Base-by-base conservation (phyloP, 2,113 vertebrate species). In the Manacus vitellinus region DNA sequence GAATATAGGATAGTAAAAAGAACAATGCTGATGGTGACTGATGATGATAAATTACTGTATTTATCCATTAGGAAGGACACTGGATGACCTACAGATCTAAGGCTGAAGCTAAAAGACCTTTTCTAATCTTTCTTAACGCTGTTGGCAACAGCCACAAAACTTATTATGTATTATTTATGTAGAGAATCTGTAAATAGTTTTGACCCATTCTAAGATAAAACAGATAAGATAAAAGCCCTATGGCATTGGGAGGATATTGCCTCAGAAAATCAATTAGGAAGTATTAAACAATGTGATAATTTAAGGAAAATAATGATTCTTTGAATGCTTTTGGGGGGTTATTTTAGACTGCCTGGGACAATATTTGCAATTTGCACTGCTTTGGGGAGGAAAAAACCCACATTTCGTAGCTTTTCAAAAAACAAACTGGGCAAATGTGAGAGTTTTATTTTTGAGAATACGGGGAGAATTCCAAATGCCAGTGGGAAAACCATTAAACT, bases 21-120 rank as follows among this genome's bases (percentile, higher is more conserved):
- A 96, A 94, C 67, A 91, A 94, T 88, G 88, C 91, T 93, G 88
- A 83, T 96, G 72, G 95, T 89, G 96, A 76, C 93, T 96, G 95
- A 94, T 95, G 96, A 89, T 96, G 95, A 96, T 95, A 94, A 97
- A 97, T 97, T 95, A 91, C 92, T 89, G 80, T 80, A 92, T 97
- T 97, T 97, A 95, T 96, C 89, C 71, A 95, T 97, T 97, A 97
- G 85, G 79, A 94, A 96, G 97, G 97, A 97, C 92, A 78, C 0
- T 95, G 95, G 71, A 78, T 96, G 95, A 97, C 97, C 94, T 95
- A 95, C 83, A 95, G 73, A 92, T 91, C 80, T 88, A 49, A 90
- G 79, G 44, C 88, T 94, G 88, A 89, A 94, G 83, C 63, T 92
- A 28, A 89, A 90, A 92, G 94, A 89, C 82, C 94, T 93, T 94